Conservation (phyloP, 2,113 vertebrate species). For the Myiopsitta monachus region DNA sequence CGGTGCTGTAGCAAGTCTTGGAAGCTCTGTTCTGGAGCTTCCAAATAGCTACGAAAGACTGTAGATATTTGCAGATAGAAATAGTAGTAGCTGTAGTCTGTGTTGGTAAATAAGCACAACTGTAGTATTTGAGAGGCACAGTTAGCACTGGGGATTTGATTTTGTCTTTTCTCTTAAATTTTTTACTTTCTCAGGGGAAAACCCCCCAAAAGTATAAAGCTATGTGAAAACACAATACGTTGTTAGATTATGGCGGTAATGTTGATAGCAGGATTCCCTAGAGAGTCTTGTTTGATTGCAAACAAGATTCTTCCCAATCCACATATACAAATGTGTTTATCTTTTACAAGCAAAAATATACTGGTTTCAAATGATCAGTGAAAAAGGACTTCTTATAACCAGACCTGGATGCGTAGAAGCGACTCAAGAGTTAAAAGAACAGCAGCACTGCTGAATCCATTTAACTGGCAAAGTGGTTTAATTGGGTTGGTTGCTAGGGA, state of each 20-base stretch:
- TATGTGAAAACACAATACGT: neutral
- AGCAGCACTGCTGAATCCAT: neutral
- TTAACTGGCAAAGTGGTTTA: conserved; percentile 69
- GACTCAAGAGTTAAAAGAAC: neutral
- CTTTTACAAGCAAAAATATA: neutral
- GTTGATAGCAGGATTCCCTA: neutral
- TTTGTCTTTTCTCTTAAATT: conserved; percentile 9
- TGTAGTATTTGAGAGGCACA: neutral
- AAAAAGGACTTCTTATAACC: neutral
- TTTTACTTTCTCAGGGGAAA: neutral
- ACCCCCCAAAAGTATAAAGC: neutral
- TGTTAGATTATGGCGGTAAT: neutral
- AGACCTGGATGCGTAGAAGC: neutral
- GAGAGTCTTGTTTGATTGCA: neutral
- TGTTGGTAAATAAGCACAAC: neutral
- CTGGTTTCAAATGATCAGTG: neutral
- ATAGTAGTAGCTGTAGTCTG: neutral
- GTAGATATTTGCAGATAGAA: neutral
- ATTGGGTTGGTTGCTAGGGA: conserved; percentile 73
- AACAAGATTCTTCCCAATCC: neutral
- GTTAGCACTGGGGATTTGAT: neutral
- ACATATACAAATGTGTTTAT: neutral
- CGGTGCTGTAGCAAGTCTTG: neutral
- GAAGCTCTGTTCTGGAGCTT: neutral
- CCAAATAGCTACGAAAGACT: neutral